These are phyloP conservation scores for Synchiropus splendidus DNA, from an alignment of 2,113 vertebrate species.

Conservation along the genomic window DNA sequence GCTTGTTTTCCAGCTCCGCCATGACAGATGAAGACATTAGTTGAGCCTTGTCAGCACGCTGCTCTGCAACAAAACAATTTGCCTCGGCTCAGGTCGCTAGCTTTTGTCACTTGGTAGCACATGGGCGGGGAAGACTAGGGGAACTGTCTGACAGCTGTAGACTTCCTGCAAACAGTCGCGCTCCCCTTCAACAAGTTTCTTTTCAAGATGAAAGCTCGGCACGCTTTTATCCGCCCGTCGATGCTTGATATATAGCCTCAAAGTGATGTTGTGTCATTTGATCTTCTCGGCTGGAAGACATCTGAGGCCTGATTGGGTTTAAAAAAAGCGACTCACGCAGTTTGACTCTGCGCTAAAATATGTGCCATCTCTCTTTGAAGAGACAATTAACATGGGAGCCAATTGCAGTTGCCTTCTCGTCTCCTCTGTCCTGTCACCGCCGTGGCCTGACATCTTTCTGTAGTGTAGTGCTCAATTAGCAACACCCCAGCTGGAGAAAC, in stretches of 20 bases:
- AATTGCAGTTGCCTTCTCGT: slow-evolving; percentile 43
- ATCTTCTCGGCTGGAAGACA: slow-evolving; percentile 54
- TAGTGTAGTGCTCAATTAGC: slow-evolving; percentile 50
- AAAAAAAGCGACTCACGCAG: slow-evolving; percentile 26
- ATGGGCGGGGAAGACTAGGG: slow-evolving; percentile 33
- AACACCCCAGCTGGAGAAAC: slow-evolving; percentile 34
- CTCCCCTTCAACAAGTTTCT: slow-evolving; percentile 50
- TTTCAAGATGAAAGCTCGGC: slow-evolving; percentile 55
- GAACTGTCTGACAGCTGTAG: slow-evolving; percentile 41
- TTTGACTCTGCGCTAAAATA: slow-evolving; percentile 40
- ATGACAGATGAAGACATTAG: slow-evolving; percentile 38
- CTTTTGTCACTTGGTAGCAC: slow-evolving; percentile 37
- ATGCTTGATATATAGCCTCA: slow-evolving; percentile 55
- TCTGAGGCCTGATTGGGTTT: slow-evolving; percentile 50
- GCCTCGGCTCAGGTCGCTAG: slow-evolving; percentile 39
- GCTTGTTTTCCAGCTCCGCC: slow-evolving; percentile 7
- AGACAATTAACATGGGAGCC: slow-evolving; percentile 57
- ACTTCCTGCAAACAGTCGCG: slow-evolving; percentile 38
- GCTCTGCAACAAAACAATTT: slow-evolving; percentile 40
- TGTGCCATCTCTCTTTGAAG: slow-evolving; percentile 47
- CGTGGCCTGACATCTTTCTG: slow-evolving; percentile 40
- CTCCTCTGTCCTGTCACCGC: slow-evolving; percentile 36
- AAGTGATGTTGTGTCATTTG: slow-evolving; percentile 60
- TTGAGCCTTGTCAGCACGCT: slow-evolving; percentile 25
- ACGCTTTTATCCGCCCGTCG: slow-evolving; percentile 47